phyloP scores from a whole-genome alignment of 2,113 vertebrate species.

The Brachypodius melanocephalos region DNA sequence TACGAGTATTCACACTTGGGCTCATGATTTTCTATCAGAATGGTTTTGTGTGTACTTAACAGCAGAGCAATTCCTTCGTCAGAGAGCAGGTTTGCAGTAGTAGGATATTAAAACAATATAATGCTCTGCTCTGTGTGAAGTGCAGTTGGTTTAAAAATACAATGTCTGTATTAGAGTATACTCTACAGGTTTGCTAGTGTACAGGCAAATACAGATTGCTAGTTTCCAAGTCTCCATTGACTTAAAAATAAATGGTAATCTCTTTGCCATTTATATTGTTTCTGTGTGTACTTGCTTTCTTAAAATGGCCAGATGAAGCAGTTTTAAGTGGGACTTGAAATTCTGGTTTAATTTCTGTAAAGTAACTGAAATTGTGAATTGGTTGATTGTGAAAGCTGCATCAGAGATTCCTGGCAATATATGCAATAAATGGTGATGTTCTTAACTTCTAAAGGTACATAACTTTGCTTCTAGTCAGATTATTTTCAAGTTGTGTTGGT shows the following conservation, averaged over 20 bases:
- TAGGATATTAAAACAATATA: neutral
- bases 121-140: neutral
- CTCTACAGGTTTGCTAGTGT: neutral
- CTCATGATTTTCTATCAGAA: neutral
- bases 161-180: neutral
- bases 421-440: slow-evolving; percentile 6
- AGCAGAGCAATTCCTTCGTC: neutral
- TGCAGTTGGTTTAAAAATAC: neutral
- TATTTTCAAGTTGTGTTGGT: slow-evolving; percentile 68
- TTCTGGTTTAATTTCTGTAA: neutral
- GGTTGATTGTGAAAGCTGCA: neutral
- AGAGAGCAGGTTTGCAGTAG: neutral
- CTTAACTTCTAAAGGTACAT: slow-evolving; percentile 55
- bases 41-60: neutral
- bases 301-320: neutral
- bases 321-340: neutral
- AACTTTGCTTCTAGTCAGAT: slow-evolving; percentile 69
- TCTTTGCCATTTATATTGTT: neutral
- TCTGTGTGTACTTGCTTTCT: neutral
- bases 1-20: neutral
- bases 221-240: neutral
- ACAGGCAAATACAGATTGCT: neutral
- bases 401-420: slow-evolving; percentile 13
- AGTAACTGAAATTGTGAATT: neutral
- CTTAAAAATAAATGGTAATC: neutral